phyloP scores from a whole-genome alignment of 2,888 invertebrate genomes.

The Subacronicta megacephala region DNA sequence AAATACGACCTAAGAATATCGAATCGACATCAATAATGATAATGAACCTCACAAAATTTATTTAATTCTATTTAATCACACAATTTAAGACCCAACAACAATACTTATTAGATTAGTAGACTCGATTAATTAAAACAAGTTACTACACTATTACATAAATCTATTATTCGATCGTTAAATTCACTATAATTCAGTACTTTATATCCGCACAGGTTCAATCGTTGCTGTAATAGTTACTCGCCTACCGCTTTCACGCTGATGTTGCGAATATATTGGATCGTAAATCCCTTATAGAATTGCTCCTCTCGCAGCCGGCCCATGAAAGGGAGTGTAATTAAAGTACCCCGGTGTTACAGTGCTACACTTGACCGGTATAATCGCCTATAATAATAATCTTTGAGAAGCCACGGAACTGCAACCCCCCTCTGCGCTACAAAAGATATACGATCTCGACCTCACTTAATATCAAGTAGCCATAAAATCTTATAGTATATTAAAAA shows the following conservation, averaged over 20 bases:
- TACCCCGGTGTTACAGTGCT: conserved; percentile 44
- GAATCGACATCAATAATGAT: too few species aligned
- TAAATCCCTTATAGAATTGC: conserved; percentile 60
- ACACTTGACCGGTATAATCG: conserved; percentile 43
- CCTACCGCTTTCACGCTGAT: conserved; percentile 53
- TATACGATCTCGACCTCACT: conserved; percentile 21
- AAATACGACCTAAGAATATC: too few species aligned
- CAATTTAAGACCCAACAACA: background rate
- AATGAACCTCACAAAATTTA: background rate
- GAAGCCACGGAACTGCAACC: conserved; percentile 23
- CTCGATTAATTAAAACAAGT: conserved; percentile 28
- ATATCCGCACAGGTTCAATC: conserved; percentile 24
- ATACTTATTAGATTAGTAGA: conserved; percentile 9
- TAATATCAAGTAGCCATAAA: conserved; percentile 39
- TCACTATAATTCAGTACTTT: conserved; percentile 41
- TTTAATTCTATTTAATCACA: background rate
- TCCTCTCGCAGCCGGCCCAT: conserved; percentile 41
- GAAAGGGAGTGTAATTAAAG: conserved; percentile 56
- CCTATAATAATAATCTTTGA: conserved; percentile 48
- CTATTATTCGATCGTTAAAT: conserved; percentile 37
- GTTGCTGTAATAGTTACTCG: conserved; percentile 49
- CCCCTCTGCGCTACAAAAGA: conserved; percentile 39
- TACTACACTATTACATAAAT: conserved; percentile 28
- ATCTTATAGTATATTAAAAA: conserved; percentile 35
- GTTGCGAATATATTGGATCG: conserved; percentile 54